Evolutionary conservation across 2,113 vertebrate genomes (phyloP).

Genomic region (Phyllostomus hastatus): DNA sequence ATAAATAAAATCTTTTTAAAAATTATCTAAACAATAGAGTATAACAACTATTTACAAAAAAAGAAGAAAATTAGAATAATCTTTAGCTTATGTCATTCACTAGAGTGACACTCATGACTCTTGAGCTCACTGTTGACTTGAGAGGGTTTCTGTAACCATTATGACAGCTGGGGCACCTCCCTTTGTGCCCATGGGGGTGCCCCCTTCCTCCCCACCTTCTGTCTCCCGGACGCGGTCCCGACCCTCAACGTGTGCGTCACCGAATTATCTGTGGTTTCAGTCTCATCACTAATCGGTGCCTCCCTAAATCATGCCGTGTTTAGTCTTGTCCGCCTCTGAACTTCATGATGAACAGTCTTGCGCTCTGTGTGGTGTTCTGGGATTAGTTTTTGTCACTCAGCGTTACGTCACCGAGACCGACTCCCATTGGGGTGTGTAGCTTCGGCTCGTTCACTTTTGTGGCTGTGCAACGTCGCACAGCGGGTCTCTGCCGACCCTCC

Average conservation of each 20-base stretch:
- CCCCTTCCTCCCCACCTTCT: not conserved
- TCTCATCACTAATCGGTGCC: fast-evolving
- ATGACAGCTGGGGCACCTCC: fast-evolving
- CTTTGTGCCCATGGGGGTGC: not conserved
- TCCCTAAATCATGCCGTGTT: not conserved
- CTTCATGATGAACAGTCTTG: not conserved
- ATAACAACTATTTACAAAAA: too few relatives aligned
- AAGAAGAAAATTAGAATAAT: not conserved
- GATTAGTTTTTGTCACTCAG: not conserved
- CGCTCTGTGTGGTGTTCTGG: not conserved
- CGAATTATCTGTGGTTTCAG: not conserved
- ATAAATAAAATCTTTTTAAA: too few relatives aligned
- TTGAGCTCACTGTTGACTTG: not conserved
- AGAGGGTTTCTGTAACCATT: too few relatives aligned
- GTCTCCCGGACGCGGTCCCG: fast-evolving
- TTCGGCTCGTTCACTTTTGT: not conserved
- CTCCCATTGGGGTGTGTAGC: not conserved
- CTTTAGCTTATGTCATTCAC: fast-evolving
- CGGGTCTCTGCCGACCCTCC: not conserved
- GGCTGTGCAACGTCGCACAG: not conserved
- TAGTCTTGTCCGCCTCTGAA: not conserved
- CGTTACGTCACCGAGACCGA: not conserved
- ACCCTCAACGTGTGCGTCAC: too few relatives aligned
- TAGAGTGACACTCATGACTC: too few relatives aligned
- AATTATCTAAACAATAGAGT: too few relatives aligned